These are phyloP conservation scores for Diaphora mendica DNA, from an alignment of 2,888 invertebrate species.

Conservation along the genomic window DNA sequence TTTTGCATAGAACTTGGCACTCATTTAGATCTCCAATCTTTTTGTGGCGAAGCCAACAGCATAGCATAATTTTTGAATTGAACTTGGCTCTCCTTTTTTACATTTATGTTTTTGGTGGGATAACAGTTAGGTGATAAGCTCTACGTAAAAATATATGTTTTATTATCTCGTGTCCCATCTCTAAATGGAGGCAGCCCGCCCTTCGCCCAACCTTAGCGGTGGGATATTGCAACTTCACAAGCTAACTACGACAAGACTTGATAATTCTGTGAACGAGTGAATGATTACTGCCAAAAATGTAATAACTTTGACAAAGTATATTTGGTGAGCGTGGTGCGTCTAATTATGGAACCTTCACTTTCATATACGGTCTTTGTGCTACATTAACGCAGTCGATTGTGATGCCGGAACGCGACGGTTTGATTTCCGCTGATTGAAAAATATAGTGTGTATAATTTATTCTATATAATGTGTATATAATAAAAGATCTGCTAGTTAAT, in stretches of 20 bases:
- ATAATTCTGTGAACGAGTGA: slow-evolving; percentile 6
- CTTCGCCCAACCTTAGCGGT: slow-evolving; percentile 48
- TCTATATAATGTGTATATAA: too few species aligned
- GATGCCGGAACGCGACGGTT: background rate
- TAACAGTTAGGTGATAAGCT: background rate
- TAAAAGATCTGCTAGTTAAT: too few species aligned
- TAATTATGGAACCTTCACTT: background rate
- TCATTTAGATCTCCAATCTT: too few species aligned
- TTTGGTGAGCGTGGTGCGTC: background rate
- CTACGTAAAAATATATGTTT: background rate
- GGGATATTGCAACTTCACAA: slow-evolving; percentile 28
- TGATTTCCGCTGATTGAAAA: background rate
- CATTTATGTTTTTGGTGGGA: too few species aligned
- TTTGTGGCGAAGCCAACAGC: too few species aligned
- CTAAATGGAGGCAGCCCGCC: slow-evolving; percentile 48
- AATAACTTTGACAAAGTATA: slow-evolving; percentile 5
- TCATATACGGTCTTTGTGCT: background rate
- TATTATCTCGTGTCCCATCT: slow-evolving; percentile 45
- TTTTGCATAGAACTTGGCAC: too few species aligned
- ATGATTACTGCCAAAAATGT: slow-evolving; percentile 6
- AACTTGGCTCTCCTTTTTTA: too few species aligned
- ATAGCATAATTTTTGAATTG: too few species aligned
- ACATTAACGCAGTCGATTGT: background rate
- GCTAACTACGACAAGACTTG: slow-evolving; percentile 31
- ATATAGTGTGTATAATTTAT: too few species aligned